A percentile compares a stretch with the other conserved stretches of the same genome.
These are phyloP conservation scores for Silurus glanis DNA, from an alignment of 2,113 vertebrate genomes.

Conservation along the genomic window DNA sequence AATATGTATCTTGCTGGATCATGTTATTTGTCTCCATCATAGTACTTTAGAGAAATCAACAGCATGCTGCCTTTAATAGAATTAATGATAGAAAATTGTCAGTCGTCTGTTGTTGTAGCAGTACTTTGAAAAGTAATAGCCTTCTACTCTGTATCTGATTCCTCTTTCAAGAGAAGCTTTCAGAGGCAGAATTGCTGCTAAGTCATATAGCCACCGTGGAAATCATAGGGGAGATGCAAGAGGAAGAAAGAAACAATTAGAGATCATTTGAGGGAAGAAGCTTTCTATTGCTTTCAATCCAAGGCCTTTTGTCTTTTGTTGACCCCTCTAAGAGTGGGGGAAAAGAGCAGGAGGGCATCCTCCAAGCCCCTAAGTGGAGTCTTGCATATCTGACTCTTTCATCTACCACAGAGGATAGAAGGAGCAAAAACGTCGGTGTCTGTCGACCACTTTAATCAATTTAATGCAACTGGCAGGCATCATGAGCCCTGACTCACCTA, in stretches of 20 bases:
- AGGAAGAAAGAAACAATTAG: slow-evolving; percentile 97
- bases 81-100: slow-evolving; percentile 59
- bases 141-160: slow-evolving; percentile 69
- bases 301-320: slow-evolving; percentile 86
- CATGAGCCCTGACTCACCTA: slow-evolving; percentile 76
- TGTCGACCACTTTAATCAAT: slow-evolving; percentile 93
- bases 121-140: slow-evolving; percentile 77
- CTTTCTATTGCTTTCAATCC: slow-evolving; percentile 83
- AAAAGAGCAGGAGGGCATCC: slow-evolving; percentile 53
- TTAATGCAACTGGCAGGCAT: slow-evolving; percentile 87
- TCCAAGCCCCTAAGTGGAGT: slow-evolving; percentile 75
- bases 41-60: slow-evolving; percentile 62
- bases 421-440: slow-evolving; percentile 79
- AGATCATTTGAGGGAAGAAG: slow-evolving; percentile 94
- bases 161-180: slow-evolving; percentile 75
- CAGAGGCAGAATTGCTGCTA: slow-evolving; percentile 74
- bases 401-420: slow-evolving; percentile 87
- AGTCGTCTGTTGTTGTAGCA: slow-evolving; percentile 54
- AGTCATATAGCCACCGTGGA: slow-evolving; percentile 75
- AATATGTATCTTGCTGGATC: slow-evolving; percentile 7
- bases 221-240: slow-evolving; percentile 74
- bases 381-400: slow-evolving; percentile 82
- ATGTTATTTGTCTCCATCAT: slow-evolving; percentile 44
- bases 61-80: slow-evolving; percentile 66
- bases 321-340: slow-evolving; percentile 87